Conservation (phyloP, 37 sponge, comb jelly and placozoan genomes). For the Amphimedon queenslandica region DNA sequence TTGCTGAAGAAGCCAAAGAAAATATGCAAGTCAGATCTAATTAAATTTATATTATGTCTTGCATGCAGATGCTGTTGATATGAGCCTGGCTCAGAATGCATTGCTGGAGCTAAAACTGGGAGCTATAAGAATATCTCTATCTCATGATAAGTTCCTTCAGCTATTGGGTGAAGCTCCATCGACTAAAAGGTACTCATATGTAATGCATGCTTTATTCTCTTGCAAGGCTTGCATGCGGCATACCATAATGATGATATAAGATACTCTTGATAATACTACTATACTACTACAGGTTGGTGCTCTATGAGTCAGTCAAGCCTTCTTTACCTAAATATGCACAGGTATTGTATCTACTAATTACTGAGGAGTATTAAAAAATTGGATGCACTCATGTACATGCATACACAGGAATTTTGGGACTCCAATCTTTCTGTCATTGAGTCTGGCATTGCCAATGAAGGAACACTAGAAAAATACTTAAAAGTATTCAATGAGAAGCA, state of each 20-base stretch:
- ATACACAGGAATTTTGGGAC: conserved; percentile 9
- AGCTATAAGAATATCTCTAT: conserved; percentile 24
- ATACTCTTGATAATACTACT: conserved; percentile 3
- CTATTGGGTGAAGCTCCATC: conserved; percentile 30
- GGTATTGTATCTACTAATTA: conserved; percentile 18
- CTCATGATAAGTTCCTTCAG: conserved; percentile 29
- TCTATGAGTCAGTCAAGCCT: conserved; percentile 6
- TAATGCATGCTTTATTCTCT: background rate
- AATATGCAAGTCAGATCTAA: conserved; percentile 16
- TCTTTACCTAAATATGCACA: conserved; percentile 18
- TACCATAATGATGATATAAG: conserved; percentile 4
- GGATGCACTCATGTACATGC: too few relatives aligned
- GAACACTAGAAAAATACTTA: conserved; percentile 5
- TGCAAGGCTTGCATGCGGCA: conserved; percentile 22
- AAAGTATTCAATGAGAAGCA: background rate
- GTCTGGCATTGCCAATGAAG: background rate
- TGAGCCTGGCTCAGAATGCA: conserved; percentile 63
- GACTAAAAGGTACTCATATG: conserved; percentile 15
- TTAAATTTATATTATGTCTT: too few relatives aligned
- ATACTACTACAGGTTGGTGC: conserved; percentile 15
- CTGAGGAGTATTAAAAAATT: conserved; percentile 31
- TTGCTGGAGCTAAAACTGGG: conserved; percentile 57
- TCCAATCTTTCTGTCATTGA: background rate
- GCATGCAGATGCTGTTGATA: conserved; percentile 59
- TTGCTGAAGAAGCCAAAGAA: conserved; percentile 15